phyloP scores from a whole-genome alignment of 2,888 invertebrate species.

The Cataglyphis rosenhaueri region DNA sequence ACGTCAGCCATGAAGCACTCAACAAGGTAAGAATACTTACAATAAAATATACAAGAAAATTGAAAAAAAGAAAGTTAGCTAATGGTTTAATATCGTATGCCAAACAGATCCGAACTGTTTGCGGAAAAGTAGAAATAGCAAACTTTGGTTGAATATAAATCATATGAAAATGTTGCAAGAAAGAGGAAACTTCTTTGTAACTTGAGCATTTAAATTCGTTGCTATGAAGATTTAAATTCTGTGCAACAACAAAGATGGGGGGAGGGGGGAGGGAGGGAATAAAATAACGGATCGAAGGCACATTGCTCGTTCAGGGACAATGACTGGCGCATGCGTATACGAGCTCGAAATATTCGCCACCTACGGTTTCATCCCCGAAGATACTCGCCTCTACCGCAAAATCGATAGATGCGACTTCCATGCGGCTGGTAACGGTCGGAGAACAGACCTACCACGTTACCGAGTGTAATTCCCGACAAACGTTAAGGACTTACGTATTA shows the following conservation, averaged over 20 bases:
- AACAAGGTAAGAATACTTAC: conserved; percentile 79
- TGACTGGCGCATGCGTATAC: conserved; percentile 20
- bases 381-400: conserved; percentile 21
- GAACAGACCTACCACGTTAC: conserved; percentile 17
- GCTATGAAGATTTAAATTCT: neutral
- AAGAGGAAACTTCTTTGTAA: neutral
- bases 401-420: conserved; percentile 10
- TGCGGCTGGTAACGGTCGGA: conserved; percentile 35
- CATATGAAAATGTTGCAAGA: neutral
- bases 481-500: neutral
- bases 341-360: conserved; percentile 33
- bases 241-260: neutral
- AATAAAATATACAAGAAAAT: neutral
- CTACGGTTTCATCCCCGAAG: conserved; percentile 49
- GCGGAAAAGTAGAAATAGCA: neutral
- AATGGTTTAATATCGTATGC: neutral
- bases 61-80: neutral
- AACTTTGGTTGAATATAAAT: neutral
- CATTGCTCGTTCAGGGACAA: neutral
- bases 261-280: neutral
- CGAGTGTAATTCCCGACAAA: conserved; percentile 6
- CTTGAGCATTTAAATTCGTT: neutral
- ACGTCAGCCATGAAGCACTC: conserved; percentile 78
- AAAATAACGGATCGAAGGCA: neutral
- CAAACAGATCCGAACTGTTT: neutral